Percentiles rank a stretch among this genome's conserved stretches.
These are phyloP conservation scores for Lucilia sericata DNA, from an alignment of 1,140 invertebrate species.

Conservation along the genomic window DNA sequence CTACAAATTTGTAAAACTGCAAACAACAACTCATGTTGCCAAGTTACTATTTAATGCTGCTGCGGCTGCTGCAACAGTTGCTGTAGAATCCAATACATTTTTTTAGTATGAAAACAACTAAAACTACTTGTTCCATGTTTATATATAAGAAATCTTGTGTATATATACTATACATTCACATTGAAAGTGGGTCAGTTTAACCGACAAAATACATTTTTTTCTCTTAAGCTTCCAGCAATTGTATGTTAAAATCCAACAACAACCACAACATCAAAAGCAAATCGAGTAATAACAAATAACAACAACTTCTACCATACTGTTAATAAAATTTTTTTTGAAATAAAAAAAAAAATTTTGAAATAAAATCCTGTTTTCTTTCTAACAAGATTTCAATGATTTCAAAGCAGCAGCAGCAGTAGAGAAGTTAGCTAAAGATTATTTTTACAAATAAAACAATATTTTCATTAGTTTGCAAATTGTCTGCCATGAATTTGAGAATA, in stretches of 20 bases:
- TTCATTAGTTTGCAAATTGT: background rate
- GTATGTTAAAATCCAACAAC: constrained; percentile 6
- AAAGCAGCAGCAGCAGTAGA: background rate
- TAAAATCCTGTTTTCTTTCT: constrained; percentile 24
- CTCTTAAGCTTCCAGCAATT: background rate
- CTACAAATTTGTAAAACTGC: constrained; percentile 22
- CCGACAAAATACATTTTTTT: constrained; percentile 17
- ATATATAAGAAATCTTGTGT: background rate
- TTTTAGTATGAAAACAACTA: background rate
- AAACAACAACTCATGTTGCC: background rate
- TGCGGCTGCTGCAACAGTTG: background rate
- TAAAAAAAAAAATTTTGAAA: background rate
- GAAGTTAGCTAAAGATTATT: too few species aligned
- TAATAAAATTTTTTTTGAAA: background rate
- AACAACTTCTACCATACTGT: background rate
- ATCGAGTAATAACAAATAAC: background rate
- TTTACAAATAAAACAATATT: background rate
- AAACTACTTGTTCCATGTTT: background rate
- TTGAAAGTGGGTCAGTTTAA: constrained; percentile 21
- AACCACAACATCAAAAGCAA: background rate
- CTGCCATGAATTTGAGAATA: background rate
- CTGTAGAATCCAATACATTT: background rate
- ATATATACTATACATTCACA: constrained; percentile 8
- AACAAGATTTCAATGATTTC: constrained; percentile 15
- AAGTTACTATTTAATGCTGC: background rate